These are phyloP conservation scores for Ailuropoda melanoleuca DNA, from an alignment of 2,113 vertebrate genomes.

Conservation along the genomic window DNA sequence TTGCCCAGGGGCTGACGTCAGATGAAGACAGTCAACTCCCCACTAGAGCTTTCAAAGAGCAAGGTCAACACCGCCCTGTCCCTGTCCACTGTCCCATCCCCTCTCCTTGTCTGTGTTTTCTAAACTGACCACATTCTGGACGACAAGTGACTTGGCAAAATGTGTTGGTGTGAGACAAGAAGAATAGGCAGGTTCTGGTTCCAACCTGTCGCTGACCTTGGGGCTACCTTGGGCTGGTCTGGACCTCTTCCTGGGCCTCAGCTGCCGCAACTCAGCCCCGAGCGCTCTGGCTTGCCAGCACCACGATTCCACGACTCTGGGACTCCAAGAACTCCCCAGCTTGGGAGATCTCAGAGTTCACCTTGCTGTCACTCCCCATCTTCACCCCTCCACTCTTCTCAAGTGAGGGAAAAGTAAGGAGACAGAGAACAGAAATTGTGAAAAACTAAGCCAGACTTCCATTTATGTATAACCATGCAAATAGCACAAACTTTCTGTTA, in stretches of 20 bases:
- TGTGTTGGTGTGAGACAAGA: not conserved
- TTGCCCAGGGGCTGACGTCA: slow-evolving; percentile 47
- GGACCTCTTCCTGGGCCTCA: not conserved
- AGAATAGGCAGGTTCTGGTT: not conserved
- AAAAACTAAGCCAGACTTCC: not conserved
- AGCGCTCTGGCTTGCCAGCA: not conserved
- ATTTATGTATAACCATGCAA: not conserved
- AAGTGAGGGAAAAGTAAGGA: not conserved
- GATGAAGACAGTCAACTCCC: slow-evolving; percentile 17
- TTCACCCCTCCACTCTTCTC: not conserved
- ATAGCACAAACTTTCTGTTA: not conserved
- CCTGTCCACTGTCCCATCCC: not conserved
- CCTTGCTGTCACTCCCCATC: not conserved
- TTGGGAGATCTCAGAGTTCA: not conserved
- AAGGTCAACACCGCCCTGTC: slow-evolving; percentile 4
- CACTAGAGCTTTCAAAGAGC: slow-evolving; percentile 16
- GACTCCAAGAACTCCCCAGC: not conserved
- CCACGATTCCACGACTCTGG: not conserved
- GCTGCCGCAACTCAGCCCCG: not conserved
- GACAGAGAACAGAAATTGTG: not conserved
- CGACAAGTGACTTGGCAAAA: not conserved
- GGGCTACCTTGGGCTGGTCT: not conserved
- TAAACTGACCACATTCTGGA: not conserved
- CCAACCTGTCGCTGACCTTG: not conserved
- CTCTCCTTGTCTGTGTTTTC: not conserved